These are phyloP conservation scores for Ditula angustiorana DNA, from an alignment of 2,888 invertebrate species.

Conservation along the genomic window DNA sequence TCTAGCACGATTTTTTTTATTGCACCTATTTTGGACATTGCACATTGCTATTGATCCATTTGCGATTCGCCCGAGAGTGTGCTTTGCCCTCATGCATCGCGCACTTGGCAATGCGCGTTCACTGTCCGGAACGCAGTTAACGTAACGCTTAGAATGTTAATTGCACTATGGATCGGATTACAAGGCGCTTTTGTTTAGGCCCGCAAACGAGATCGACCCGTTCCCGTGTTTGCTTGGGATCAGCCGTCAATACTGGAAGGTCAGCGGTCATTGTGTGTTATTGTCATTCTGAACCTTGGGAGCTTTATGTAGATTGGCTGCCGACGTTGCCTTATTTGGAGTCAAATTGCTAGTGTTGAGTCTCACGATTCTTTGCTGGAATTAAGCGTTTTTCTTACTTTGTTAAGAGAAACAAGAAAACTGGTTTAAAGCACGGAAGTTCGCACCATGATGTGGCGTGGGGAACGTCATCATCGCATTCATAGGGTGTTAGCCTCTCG, in stretches of 20 bases:
- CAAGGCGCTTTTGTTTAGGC: conserved; percentile 60
- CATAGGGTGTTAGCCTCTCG: no score
- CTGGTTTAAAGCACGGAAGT: background rate
- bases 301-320: conserved; percentile 33
- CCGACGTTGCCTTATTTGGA: conserved; percentile 34
- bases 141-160: conserved; percentile 60
- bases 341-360: conserved; percentile 34
- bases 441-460: background rate
- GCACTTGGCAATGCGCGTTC: conserved; percentile 49
- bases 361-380: conserved; percentile 23
- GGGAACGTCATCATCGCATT: no score
- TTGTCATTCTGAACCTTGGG: conserved; percentile 39
- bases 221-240: conserved; percentile 55
- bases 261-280: conserved; percentile 47
- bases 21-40: background rate
- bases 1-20: background rate
- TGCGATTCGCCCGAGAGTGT: background rate
- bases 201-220: conserved; percentile 48
- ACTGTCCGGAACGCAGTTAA: conserved; percentile 48
- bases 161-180: conserved; percentile 58
- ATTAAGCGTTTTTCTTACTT: conserved; percentile 15
- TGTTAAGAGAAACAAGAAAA: background rate
- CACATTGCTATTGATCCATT: background rate
- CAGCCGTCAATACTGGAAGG: conserved; percentile 51
- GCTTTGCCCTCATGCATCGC: background rate